Base-by-base conservation (phyloP, 2,113 vertebrate species). In the Prunella himalayana region DNA sequence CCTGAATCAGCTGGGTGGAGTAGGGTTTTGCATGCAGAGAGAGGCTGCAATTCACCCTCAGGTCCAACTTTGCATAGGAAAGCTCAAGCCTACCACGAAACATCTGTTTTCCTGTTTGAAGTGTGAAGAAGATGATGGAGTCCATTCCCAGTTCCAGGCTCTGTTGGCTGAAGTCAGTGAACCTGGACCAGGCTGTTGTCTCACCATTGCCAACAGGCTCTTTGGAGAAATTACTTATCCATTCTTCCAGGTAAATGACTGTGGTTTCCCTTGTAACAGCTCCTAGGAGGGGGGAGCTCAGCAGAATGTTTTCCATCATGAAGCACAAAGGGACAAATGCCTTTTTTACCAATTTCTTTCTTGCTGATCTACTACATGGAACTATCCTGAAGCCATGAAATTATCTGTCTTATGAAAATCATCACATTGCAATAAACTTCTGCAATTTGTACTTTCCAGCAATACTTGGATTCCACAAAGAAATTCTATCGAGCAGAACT, bases 381-480 rank as follows among this genome's bases (percentile, higher is more conserved):
- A 53, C 59, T 81, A 59, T 30, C 14, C 13, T 23, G 39, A 89
- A 83, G 11, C 19, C 19, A 56, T 35, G 27, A 86, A 77, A 50
- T 82, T 9, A n/a, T 44, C 23, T 47, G 4, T 44, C 44, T 72
- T 89, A 49, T 20, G 49, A 54, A 84, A 63, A 17, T 41, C 6
- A 30, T 49, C 20, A 5, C 7, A 4, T 28, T 73, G 19, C 4
- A 14, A 81, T 60, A 60, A 81, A 66, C 8, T 51, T 51, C 31
- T 78, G 11, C 42, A 42, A 59, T 37, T 73, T 94, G 19, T 93
- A 35, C 86, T 96, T 91, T 84, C 27, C 78, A 98, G 98, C 65
- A 97, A 97, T 98, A 98, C 82, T 64, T 98, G 92, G 96, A 53
- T n/a, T 97, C 97, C 78, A 97, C 96, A 87, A 94, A 98, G 92